Conservation (phyloP, 2,113 vertebrate species). For the Pelodiscus sinensis region DNA sequence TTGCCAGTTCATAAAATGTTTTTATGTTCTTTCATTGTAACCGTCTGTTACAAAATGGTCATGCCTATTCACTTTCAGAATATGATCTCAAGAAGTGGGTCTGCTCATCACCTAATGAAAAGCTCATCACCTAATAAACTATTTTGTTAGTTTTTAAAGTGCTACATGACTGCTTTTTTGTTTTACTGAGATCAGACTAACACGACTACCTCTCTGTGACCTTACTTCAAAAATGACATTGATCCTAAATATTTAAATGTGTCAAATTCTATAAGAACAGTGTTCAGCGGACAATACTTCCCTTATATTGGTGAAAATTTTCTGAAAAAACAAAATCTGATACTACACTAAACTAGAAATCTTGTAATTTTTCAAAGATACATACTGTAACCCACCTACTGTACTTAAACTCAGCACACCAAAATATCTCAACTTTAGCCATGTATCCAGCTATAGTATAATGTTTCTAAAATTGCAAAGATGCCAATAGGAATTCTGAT, state of each 20-base stretch:
- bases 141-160: too few species aligned
- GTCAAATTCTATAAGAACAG: background rate
- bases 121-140: too few species aligned
- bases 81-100: too few species aligned
- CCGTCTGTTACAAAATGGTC: too few species aligned
- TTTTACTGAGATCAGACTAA: too few species aligned
- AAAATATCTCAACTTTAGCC: background rate
- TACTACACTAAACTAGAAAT: background rate
- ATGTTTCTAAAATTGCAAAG: background rate
- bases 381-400: background rate
- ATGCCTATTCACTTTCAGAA: too few species aligned
- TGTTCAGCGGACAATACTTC: background rate
- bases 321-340: background rate
- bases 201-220: rapidly evolving
- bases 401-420: background rate
- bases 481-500: background rate
- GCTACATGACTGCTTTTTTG: too few species aligned
- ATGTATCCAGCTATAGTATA: background rate
- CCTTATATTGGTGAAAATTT: background rate
- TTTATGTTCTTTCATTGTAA: too few species aligned
- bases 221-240: background rate
- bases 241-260: background rate
- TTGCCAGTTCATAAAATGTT: too few species aligned
- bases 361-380: background rate
- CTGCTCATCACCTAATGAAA: too few species aligned